Conservation (phyloP, 1,140 invertebrate species). For the Hydropsyche tenuis region DNA sequence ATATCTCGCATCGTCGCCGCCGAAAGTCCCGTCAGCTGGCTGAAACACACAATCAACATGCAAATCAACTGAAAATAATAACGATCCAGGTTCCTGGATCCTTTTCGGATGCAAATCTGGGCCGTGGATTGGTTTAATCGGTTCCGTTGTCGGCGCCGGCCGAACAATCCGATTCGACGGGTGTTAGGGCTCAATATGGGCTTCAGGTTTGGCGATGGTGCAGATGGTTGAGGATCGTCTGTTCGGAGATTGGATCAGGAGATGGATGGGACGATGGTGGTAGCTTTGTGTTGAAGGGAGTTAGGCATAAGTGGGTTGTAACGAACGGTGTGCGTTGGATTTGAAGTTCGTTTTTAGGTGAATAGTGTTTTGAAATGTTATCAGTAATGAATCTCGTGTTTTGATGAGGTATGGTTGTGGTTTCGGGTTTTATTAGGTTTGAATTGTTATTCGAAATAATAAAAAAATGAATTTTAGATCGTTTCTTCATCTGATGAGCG, state of each 20-base stretch:
- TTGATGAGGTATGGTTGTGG: no score
- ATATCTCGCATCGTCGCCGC: conserved; percentile 16
- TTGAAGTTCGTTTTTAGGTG: no score
- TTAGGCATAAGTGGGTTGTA: no score
- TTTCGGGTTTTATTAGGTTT: no score
- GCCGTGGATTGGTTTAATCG: background rate
- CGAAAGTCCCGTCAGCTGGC: background rate
- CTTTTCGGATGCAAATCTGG: conserved; percentile 44
- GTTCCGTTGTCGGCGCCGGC: conserved; percentile 16
- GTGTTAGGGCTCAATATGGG: no score
- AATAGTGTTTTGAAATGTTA: no score
- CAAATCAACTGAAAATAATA: conserved; percentile 45
- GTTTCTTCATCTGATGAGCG: background rate
- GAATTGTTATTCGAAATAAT: no score
- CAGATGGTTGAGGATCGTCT: background rate
- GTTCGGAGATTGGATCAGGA: background rate
- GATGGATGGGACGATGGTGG: no score
- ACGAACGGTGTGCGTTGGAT: no score
- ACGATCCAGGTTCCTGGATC: conserved; percentile 25
- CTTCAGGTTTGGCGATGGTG: no score
- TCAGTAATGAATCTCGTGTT: no score
- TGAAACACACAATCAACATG: conserved; percentile 45
- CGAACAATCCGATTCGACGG: background rate
- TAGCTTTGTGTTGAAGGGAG: no score
- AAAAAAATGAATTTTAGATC: background rate